Base-by-base conservation (phyloP, 2,113 vertebrate species). In the Anarhynchus alexandrinus region DNA sequence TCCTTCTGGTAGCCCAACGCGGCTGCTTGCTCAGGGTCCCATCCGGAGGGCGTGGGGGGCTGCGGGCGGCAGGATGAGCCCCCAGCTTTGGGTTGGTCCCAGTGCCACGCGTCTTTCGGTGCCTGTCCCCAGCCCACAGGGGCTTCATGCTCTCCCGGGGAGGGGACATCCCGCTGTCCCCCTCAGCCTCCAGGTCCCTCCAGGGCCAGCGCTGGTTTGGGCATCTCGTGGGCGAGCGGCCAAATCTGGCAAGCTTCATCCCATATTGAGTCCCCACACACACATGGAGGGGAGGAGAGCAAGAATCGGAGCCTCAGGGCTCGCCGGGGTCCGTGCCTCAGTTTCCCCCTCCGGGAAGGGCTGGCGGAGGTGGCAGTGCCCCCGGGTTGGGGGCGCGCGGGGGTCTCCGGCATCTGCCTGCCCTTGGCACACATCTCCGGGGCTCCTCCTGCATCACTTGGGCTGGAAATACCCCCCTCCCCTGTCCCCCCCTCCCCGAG, bases 371-470 rank as follows among this genome's bases (percentile, higher is more conserved):
- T 6, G 29, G 15, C 22, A 14, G 27, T 7, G 34, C 55, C 19
- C 16, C 22, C 34, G 26, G 34, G 22, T n/a, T n/a, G n/a, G 21
- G 40, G 10, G 8, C 3, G 0, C 7, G 15, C 0, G 10, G 30
- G 30, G 42, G 15, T 19, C 21, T 14, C 11, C 22, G 2, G 22
- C 61, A 69, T 32, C 45, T 6, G 5, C 86, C 18, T 36, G 8
- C 40, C 23, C 49, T 43, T 15, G 34, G 49, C 74, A 38, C 49
- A 23, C 21, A 23, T 23, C 49, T 12, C 42, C 4, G 23, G 66
- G 61, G 23, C 34, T n/a, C 14, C n/a, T 29, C 71, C 29, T 27
- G 66, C 36, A 40, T 22, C 38, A 1, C 34, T 47, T 5, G 65
- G 40, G 73, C 32, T 82, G 74, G 42, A 47, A 93, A 81, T 5